Evolutionary conservation across 1,140 invertebrate genomes (phyloP).

Genomic region (Drosophila repleta): DNA sequence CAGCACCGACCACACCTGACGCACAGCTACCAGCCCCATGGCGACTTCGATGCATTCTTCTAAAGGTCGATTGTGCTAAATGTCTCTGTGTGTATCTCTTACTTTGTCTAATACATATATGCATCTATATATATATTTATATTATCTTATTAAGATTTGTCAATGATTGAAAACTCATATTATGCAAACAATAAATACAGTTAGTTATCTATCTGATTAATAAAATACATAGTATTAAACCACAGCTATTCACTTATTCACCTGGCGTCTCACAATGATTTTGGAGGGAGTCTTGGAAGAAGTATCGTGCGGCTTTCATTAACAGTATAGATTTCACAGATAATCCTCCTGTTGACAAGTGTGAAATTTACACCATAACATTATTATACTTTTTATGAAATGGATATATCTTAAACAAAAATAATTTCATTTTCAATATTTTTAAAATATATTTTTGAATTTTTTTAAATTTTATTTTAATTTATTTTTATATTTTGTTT

Average conservation of each 20-base stretch:
- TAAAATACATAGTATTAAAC: slow-evolving; percentile 42
- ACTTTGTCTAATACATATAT: slow-evolving; percentile 23
- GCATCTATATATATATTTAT: slow-evolving; percentile 74
- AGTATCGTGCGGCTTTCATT: too few species aligned
- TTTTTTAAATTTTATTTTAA: too few species aligned
- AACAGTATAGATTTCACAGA: too few species aligned
- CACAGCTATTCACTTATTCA: neutral
- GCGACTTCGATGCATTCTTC: slow-evolving; percentile 83
- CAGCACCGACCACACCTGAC: slow-evolving; percentile 61
- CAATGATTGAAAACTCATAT: slow-evolving; percentile 53
- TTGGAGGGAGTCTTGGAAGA: too few species aligned
- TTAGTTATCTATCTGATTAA: slow-evolving; percentile 43
- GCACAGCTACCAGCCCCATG: slow-evolving; percentile 56
- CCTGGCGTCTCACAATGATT: too few species aligned
- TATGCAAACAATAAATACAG: slow-evolving; percentile 21
- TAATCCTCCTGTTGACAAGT: too few species aligned
- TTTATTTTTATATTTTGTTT: too few species aligned
- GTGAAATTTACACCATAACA: too few species aligned
- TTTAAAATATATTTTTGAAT: too few species aligned
- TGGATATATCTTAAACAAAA: too few species aligned
- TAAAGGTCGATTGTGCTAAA: slow-evolving; percentile 24
- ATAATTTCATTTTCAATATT: too few species aligned
- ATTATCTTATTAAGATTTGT: slow-evolving; percentile 68
- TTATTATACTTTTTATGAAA: too few species aligned
- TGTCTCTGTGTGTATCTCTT: slow-evolving; percentile 38